Conservation (phyloP, 2,797 vertebrate species). For the Trematomus bernacchii region DNA sequence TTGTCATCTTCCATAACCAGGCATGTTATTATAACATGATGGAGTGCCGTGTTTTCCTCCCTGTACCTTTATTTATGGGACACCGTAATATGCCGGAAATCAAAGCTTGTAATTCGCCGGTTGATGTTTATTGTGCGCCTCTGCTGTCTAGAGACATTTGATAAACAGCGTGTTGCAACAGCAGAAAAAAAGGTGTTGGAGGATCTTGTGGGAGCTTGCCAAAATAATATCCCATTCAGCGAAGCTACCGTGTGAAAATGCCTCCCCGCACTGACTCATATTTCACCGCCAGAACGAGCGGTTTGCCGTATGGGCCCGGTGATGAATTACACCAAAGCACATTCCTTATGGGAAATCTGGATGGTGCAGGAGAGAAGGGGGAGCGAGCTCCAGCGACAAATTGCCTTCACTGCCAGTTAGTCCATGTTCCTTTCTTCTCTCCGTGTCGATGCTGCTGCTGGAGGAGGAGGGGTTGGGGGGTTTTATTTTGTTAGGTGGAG, state of each 20-base stretch:
- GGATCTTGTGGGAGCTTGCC: slow-evolving; percentile 81
- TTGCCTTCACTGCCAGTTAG: slow-evolving; percentile 90
- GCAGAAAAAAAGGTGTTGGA: slow-evolving; percentile 72
- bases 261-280: slow-evolving; percentile 78
- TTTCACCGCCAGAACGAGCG: slow-evolving; percentile 81
- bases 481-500: slow-evolving; percentile 74
- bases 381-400: slow-evolving; percentile 86
- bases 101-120: slow-evolving; percentile 76
- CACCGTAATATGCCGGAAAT: slow-evolving; percentile 68
- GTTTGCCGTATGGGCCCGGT: slow-evolving; percentile 78
- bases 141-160: slow-evolving; percentile 74
- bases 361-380: slow-evolving; percentile 74
- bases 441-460: slow-evolving; percentile 85
- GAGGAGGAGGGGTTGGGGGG: slow-evolving; percentile 40
- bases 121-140: slow-evolving; percentile 81
- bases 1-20: slow-evolving; percentile 74
- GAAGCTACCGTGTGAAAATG: slow-evolving; percentile 76
- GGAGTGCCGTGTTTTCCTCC: slow-evolving; percentile 65
- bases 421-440: slow-evolving; percentile 84
- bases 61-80: slow-evolving; percentile 60
- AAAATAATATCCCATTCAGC: slow-evolving; percentile 82
- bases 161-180: slow-evolving; percentile 78
- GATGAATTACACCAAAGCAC: slow-evolving; percentile 84
- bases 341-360: slow-evolving; percentile 87
- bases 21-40: slow-evolving; percentile 76